Percentiles rank a stretch among this genome's conserved stretches.
Evolutionary conservation across 2,797 vertebrate genomes (phyloP).

Genomic region (Rhabdophis nuchalis): DNA sequence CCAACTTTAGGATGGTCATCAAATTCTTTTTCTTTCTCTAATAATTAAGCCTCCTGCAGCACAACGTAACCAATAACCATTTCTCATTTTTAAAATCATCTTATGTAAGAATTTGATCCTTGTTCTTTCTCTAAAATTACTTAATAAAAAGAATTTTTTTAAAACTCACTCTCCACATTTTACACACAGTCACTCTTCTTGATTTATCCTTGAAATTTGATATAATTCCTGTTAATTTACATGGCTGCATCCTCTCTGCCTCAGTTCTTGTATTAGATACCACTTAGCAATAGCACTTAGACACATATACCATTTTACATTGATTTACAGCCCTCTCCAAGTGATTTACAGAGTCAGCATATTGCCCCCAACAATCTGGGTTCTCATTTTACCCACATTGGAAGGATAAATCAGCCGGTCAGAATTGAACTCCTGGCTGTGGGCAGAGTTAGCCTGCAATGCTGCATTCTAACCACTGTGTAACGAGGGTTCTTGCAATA

Average conservation of each 20-base stretch:
- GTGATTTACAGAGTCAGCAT: neutral
- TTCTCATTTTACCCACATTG: neutral
- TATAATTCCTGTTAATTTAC: conserved; percentile 74
- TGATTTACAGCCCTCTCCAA: too few species aligned
- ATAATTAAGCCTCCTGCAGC: neutral
- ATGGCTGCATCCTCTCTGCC: conserved; percentile 59
- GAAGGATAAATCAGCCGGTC: neutral
- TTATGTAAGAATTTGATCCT: conserved; percentile 33
- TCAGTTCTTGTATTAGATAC: too few species aligned
- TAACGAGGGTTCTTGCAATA: too few species aligned
- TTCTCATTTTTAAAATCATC: conserved; percentile 40
- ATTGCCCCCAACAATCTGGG: neutral
- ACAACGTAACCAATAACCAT: conserved; percentile 20
- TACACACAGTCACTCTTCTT: conserved; percentile 64
- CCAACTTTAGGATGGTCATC: too few species aligned
- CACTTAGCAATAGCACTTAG: too few species aligned
- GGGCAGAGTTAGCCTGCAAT: too few species aligned
- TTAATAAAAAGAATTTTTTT: conserved; percentile 63
- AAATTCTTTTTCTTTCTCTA: too few species aligned
- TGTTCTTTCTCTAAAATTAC: conserved; percentile 28
- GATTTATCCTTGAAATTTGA: conserved; percentile 71
- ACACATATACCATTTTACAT: too few species aligned
- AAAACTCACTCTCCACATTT: conserved; percentile 62
- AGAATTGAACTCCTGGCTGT: neutral
- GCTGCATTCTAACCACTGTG: too few species aligned